Evolutionary conservation across 37 sponge, comb jelly and placozoan species (phyloP), one percentile per base, ranked within the genome.

Genomic region (Tethya wilhelma): DNA sequence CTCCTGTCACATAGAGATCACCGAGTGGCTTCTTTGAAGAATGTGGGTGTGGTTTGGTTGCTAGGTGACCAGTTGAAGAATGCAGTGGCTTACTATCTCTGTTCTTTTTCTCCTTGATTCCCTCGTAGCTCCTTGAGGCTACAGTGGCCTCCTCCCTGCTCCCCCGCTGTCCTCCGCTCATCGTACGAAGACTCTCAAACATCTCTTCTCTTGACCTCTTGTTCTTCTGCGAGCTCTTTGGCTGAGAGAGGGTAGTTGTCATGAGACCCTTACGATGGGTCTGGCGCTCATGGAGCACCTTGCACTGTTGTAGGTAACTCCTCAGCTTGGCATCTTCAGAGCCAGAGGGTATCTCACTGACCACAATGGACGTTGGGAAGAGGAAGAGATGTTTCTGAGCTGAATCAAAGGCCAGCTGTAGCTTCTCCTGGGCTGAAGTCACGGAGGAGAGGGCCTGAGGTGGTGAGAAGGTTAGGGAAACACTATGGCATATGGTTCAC

Each of bases 371-470:
- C 38, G 46, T 81, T 55, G 19, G 79, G 12, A 67, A 42, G 28
- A 93, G 74, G 17, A 45, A 66, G 23, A 93, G 69, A 38, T 84
- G 36, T 2, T 22, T 43, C 43, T 93, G 68, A 0, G 58, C 72
- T 6, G 90, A 71, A 66, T 53, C 42, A 34, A 89, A 59, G 11
- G 80, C 89, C 4, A 72, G 1, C 29, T 80, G 45, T 9, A 93
- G 64, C 4, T 68, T 36, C 31, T 84, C 82, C 44, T 44, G 55
- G 33, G 66, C n/a, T n/a, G n/a, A n/a, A n/a, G n/a, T n/a, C n/a
- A n/a, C n/a, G n/a, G n/a, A n/a, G n/a, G n/a, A n/a, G n/a, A n/a
- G n/a, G n/a, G n/a, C n/a, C n/a, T n/a, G n/a, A n/a, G n/a, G n/a
- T n/a, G n/a, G n/a, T n/a, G n/a, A n/a, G n/a, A n/a, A n/a, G n/a